Base-by-base conservation (phyloP, 2,888 invertebrate genomes). In the Volucella inflata region DNA sequence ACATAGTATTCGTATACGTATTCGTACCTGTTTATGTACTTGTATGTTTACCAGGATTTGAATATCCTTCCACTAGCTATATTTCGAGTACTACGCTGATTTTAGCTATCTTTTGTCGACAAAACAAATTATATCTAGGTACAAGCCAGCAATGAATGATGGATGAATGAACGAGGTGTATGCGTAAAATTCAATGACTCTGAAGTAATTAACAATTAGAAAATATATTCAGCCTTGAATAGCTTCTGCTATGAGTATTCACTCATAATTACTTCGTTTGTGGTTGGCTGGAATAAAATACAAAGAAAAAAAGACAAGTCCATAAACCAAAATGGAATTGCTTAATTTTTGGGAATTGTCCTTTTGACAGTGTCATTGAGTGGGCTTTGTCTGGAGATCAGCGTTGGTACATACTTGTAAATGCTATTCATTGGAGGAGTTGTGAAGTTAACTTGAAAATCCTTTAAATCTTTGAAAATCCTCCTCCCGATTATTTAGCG, bases 161-260 rank as follows among this genome's bases (percentile, higher is more conserved):
- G 59, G 44, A 51, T 67, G 65, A 67, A 57, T 81, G 57, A 76
- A 76, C 70, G 62, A 77, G 55, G 60, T 72, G 65, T 75, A 70
- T 68, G 60, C 75, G 75, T 81, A 70, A 74, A 75, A 81, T 70
- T 81, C 81, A 81, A 81, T 81, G 81, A 81, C 67, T 75, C 64
- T 68, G 68, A 75, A 75, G 70, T 81, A 81, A 81, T 81, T 81
- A 81, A 75, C 70, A 70, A 81, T 40, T 64, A 38, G 64, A 64
- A 68, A 59, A 50, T 65, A 65, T 36, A 46, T 30, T 50, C 57
- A 65, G 59, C 71, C 71, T 71, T 67, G 50, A 72, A 74, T 57
- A 44, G 55, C n/a, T 30, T 30, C 30, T 30, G 6, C 30, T 30
- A 30, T 0, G 30, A 6, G 30, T 30, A 6, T 30, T 6, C 6